Base-by-base conservation (phyloP, 2,888 invertebrate species). In the Phyto melanocephala region DNA sequence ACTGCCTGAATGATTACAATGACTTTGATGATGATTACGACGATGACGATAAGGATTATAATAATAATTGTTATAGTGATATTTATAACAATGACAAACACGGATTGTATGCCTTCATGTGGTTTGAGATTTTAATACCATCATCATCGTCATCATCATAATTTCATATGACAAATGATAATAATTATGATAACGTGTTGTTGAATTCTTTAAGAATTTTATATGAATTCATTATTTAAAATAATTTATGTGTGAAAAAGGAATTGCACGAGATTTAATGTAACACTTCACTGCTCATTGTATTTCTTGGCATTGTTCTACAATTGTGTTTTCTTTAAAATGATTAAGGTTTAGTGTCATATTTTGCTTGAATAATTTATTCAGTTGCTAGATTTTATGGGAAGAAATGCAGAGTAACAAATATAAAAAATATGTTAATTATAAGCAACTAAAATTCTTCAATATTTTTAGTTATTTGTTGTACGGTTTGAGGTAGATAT, bases 21-120 rank as follows among this genome's bases (percentile, higher is more conserved):
- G 20, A 47, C 20, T 33, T 24, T 47, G 56, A 45, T 40, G 47
- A 24, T 22, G 40, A 68, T 17, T 13, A 45, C 10, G 45, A 35
- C 24, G 33, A 15, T 45, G 11, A 13, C 20, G 1, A 33, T 24
- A 8, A 11, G 24, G 47, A 10, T n/a, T 28, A 28, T 60, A 50
- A 60, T 40, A 42, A 52, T 52, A 35, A 6, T 13, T 65, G 35
- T 63, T 42, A 56, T 65, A 45, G 63, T 45, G 54, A 65, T 63
- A 74, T 54, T 54, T 63, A 20, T 45, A 45, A 75, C 56, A 75
- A 65, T 35, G 37, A 47, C 17, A 56, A 56, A 65, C 24, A 47
- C 20, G 28, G 58, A 37, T 56, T 40, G n/a, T 24, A 8, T 47
- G 20, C 47, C 37, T 37, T 6, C n/a, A 22, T 33, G 17, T 28